Base-by-base conservation (phyloP, 2,888 invertebrate species). In the Neelides folsomi region DNA sequence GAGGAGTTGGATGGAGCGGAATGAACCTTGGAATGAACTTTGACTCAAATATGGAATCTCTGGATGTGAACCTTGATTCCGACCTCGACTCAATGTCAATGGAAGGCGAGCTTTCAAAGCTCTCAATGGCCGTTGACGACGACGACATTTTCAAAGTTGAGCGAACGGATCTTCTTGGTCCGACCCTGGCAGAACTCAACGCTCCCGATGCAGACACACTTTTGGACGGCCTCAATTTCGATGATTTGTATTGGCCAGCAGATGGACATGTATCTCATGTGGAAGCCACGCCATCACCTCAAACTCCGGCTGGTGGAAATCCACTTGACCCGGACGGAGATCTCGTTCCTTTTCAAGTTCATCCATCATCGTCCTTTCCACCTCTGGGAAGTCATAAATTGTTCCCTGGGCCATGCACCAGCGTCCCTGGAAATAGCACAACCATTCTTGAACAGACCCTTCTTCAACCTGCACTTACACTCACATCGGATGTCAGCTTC, bases 61-160 rank as follows among this genome's bases (percentile, higher is more conserved):
- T 60, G 16, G 61, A 58, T 9, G 54, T 57, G 46, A 20, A 18
- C 34, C 13, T 39, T 36, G 27, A 38, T 13, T 15, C 43, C 15
- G 53, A 63, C 10, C 40, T 57, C 20, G 59, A 60, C 39, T 50
- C 56, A 8, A 47, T 55, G 49, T 45, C 53, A 7, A 61, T 63
- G 63, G 60, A 61, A 40, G 59, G 63, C n/a, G 59, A 60, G 34
- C 36, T 64, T 36, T 62, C 62, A 20, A 65, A 65, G 45, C 51
- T 66, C 18, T 62, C 62, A 8, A 65, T 66, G 64, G 62, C 64
- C 1, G 64, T 64, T 1, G 87, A 88, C 66, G 87, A 88, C 66
- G 88, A 88, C 68, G 88, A 87, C 68, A 86, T 88, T 66, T 86
- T 88, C 69, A 81, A 86, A 76, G 85, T 87, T 46, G 88, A 89